Evolutionary conservation across 2,113 vertebrate species (phyloP).

Genomic region (Cebus imitator): DNA sequence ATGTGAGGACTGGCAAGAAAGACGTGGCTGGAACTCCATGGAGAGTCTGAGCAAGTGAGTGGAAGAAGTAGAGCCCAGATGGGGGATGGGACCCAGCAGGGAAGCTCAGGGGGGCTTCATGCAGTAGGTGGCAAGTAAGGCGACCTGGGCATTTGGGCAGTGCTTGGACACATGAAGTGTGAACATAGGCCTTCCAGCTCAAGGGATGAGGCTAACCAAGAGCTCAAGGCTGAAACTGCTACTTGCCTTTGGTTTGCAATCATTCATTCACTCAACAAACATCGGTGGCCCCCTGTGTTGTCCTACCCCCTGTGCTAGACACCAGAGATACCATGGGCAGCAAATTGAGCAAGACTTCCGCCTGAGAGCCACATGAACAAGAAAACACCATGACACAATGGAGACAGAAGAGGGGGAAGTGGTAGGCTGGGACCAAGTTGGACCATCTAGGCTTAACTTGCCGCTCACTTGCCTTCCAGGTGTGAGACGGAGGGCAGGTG

Average conservation of each 20-base stretch:
- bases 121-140: background rate
- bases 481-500: background rate
- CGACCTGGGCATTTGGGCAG: background rate
- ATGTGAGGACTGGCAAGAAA: background rate
- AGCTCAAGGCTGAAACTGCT: background rate
- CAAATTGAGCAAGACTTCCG: background rate
- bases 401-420: background rate
- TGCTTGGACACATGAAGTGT: background rate
- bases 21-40: fast-evolving
- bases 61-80: background rate
- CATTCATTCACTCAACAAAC: no score
- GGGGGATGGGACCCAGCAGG: background rate
- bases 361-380: background rate
- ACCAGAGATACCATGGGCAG: background rate
- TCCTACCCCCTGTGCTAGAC: background rate
- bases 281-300: fast-evolving
- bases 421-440: background rate
- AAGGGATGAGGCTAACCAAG: background rate
- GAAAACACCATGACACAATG: background rate
- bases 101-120: background rate
- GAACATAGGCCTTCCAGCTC: background rate
- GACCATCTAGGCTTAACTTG: background rate
- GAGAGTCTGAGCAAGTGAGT: no score
- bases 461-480: background rate
- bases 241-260: fast-evolving